Evolutionary conservation across 2,888 invertebrate genomes (phyloP), one percentile per base, ranked within the genome.

Genomic region (Phymatocera aterrima): DNA sequence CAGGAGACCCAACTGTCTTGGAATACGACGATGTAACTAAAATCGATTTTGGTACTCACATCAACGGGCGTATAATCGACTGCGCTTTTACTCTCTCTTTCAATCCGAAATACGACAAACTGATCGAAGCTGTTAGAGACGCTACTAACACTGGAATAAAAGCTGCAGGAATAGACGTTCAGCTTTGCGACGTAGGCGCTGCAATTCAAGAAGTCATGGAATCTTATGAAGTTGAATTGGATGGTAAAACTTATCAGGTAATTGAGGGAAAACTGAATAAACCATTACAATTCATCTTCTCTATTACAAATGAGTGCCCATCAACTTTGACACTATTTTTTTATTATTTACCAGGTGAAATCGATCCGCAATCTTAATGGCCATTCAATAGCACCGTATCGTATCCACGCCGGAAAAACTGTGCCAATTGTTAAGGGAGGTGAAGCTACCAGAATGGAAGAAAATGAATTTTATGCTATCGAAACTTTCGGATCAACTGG

Each of bases 151-250:
- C 99, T 2, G 99, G 99, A 37, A 99, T 99, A 84, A 95, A 94
- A 89, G 96, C 95, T 81, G 96, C 97, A 0, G 99, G 99, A 18
- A 98, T 99, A 81, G 99, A 99, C 91, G 99, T 98, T 0, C 95
- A 98, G 88, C 93, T 99, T 79, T 99, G 99, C 90, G 99, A 99
- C 87, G 96, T 99, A 83, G 99, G 97, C 12, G 96, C 97, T 81
- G 97, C 97, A 1, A 98, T 99, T 84, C 99, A 99, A 90, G 99
- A 99, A 92, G 98, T 99, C 0, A 99, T 99, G 99, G 99, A 99
- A 89, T 99, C 98, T 0, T 98, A 99, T 90, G 99, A 99, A 92
- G 95, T 99, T 5, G 99, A 99, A 91, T 91, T 99, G 78, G 98
- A 99, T 91, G 99, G 99, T 46, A 97, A 98, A 91, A 96, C 96